Evolutionary conservation across 2,888 invertebrate species (phyloP).

Genomic region (Petrophora chlorosata): DNA sequence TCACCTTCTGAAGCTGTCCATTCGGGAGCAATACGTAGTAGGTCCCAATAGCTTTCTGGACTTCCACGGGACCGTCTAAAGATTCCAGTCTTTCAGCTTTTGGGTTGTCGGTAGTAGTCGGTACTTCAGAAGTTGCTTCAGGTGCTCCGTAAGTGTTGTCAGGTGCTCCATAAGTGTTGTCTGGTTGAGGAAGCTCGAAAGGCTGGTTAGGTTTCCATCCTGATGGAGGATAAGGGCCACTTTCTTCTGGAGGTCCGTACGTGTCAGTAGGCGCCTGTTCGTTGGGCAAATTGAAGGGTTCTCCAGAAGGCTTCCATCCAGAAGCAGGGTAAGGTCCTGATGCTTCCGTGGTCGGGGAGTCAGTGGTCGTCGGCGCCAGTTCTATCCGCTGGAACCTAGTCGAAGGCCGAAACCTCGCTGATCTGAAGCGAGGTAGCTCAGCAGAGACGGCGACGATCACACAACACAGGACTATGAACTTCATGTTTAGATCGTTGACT

Average conservation of each 20-base stretch:
- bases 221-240: slow-evolving; percentile 66
- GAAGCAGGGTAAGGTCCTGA: slow-evolving; percentile 64
- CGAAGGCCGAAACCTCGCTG: slow-evolving; percentile 74
- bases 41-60: slow-evolving; percentile 80
- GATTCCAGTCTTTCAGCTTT: slow-evolving; percentile 63
- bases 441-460: slow-evolving; percentile 55
- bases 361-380: slow-evolving; percentile 72
- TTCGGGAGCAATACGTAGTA: slow-evolving; percentile 86
- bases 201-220: slow-evolving; percentile 75
- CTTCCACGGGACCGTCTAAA: slow-evolving; percentile 71
- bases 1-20: slow-evolving; percentile 85
- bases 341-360: slow-evolving; percentile 64
- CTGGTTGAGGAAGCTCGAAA: slow-evolving; percentile 67
- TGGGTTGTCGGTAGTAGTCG: slow-evolving; percentile 65
- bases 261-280: slow-evolving; percentile 49
- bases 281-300: slow-evolving; percentile 60
- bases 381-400: slow-evolving; percentile 70
- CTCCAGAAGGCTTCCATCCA: slow-evolving; percentile 72
- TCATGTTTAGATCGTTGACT: slow-evolving; percentile 62
- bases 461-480: slow-evolving; percentile 59
- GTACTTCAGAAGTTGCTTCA: slow-evolving; percentile 58
- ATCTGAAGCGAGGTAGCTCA: slow-evolving; percentile 75
- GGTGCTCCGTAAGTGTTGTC: slow-evolving; percentile 62
- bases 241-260: slow-evolving; percentile 53
- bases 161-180: slow-evolving; percentile 61